Conservation (phyloP, 1,140 invertebrate genomes). For the Eriocheir sinensis region DNA sequence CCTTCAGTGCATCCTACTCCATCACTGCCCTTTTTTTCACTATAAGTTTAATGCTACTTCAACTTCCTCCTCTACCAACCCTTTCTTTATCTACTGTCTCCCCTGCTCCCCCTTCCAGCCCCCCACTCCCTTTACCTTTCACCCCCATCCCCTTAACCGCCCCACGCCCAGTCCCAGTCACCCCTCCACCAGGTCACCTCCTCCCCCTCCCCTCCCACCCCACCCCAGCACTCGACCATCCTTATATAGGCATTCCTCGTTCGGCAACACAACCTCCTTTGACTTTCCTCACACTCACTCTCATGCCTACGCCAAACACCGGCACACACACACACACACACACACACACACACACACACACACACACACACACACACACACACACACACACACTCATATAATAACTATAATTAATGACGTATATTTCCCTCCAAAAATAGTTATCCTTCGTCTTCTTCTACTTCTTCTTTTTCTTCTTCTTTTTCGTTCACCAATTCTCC, state of each 20-base stretch:
- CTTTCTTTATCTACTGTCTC: neutral
- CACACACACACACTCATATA: neutral
- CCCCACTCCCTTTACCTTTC: neutral
- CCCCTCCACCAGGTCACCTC: neutral
- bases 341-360: neutral
- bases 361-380: neutral
- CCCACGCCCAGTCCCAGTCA: neutral
- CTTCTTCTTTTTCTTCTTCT: neutral
- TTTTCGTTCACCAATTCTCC: neutral
- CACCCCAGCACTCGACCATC: too few species aligned
- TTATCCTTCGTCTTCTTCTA: too few species aligned
- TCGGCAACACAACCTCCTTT: neutral
- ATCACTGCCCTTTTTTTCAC: neutral
- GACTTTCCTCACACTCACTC: neutral
- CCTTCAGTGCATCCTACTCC: neutral
- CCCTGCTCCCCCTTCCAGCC: neutral
- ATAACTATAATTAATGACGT: too few species aligned
- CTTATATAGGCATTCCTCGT: conserved; percentile 12
- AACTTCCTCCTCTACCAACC: neutral
- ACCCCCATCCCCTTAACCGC: neutral
- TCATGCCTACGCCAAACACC: neutral
- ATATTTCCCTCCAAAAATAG: neutral
- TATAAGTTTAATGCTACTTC: neutral
- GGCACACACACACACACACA: neutral
- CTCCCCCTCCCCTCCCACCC: neutral